A percentile compares a stretch with the other conserved stretches of the same genome.
phyloP scores from a whole-genome alignment of 2,797 vertebrate genomes.

The Lacerta viridis region DNA sequence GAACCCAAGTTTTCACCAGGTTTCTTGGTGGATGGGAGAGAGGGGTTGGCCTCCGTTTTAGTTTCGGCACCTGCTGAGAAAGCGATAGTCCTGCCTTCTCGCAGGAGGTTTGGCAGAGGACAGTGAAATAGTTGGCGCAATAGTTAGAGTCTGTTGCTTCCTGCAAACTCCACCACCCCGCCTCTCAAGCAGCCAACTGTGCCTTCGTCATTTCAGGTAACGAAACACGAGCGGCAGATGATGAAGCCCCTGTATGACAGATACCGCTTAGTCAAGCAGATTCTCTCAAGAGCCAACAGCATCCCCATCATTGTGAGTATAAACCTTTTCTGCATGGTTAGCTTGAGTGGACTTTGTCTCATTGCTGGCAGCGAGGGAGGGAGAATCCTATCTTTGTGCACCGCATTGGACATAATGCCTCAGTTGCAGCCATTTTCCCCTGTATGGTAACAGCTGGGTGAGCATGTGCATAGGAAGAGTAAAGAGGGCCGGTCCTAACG shows the following conservation, averaged over 20 bases:
- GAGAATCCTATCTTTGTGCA: not conserved
- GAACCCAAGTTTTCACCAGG: not conserved
- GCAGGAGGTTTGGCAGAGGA: not conserved
- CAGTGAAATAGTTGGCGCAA: not conserved
- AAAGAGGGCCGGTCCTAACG: no score
- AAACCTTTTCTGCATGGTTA: not conserved
- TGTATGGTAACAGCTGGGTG: not conserved
- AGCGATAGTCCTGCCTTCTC: not conserved
- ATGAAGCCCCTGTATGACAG: constrained; percentile 98
- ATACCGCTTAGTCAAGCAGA: constrained; percentile 97
- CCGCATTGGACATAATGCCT: not conserved
- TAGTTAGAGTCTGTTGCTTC: not conserved
- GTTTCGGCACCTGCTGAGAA: not conserved
- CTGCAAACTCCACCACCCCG: no score
- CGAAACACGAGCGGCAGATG: constrained; percentile 91
- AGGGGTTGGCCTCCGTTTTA: no score
- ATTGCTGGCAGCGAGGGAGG: no score
- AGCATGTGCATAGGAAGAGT: not conserved
- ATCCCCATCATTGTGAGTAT: constrained; percentile 96
- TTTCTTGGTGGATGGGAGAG: no score
- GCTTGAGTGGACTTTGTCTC: not conserved
- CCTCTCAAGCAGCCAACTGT: constrained; percentile 5
- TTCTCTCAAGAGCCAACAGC: constrained; percentile 92
- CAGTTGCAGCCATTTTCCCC: not conserved
- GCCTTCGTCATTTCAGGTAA: constrained; percentile 83